phyloP scores from a whole-genome alignment of 2,113 vertebrate species.

The Vombatus ursinus region DNA sequence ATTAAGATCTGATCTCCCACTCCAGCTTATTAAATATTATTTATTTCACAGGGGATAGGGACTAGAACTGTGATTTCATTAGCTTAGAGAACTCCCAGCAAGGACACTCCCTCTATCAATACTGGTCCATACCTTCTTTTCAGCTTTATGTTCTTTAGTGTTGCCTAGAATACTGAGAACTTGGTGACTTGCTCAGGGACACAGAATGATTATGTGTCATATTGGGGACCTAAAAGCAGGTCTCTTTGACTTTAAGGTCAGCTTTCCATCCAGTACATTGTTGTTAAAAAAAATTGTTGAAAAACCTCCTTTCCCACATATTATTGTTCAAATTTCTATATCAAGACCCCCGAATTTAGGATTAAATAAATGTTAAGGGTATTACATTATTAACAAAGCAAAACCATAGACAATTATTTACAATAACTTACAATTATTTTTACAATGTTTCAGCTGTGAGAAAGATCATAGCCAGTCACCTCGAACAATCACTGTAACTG shows the following conservation, averaged over 20 bases:
- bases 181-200: background rate
- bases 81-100: too few species aligned
- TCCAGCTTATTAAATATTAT: background rate
- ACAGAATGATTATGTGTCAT: background rate
- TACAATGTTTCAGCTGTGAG: too few species aligned
- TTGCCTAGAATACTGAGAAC: background rate
- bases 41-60: background rate
- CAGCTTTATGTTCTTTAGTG: background rate
- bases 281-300: background rate
- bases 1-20: background rate
- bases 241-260: background rate
- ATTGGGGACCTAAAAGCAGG: background rate
- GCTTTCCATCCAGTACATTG: background rate
- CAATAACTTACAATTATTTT: too few species aligned
- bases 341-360: background rate
- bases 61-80: too few species aligned
- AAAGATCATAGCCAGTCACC: too few species aligned
- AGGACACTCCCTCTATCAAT: background rate
- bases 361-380: background rate
- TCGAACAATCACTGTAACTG: too few species aligned
- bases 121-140: background rate
- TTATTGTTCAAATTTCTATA: background rate
- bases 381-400: background rate
- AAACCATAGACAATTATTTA: background rate
- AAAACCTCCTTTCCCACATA: background rate